Conservation (phyloP, 2,113 vertebrate genomes). For the Vulpes vulpes region DNA sequence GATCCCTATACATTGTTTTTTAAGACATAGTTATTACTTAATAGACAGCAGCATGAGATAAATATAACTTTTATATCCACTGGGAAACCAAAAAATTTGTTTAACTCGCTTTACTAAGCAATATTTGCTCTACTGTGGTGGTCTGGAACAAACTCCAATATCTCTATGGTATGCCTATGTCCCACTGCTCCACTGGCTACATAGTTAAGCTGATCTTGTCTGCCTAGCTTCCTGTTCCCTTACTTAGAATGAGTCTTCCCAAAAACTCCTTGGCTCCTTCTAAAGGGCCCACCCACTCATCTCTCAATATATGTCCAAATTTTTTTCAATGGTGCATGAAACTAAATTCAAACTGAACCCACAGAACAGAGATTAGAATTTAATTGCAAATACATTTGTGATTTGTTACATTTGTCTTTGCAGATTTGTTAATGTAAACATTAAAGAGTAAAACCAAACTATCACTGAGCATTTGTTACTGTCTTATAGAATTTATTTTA, state of each 20-base stretch:
- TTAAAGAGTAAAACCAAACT: not conserved
- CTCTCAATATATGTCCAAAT: not conserved
- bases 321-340: not conserved
- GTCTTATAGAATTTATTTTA: constrained; percentile 10
- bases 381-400: not conserved
- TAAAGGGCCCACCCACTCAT: not conserved
- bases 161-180: not conserved
- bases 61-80: not conserved
- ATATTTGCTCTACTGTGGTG: not conserved
- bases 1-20: not conserved
- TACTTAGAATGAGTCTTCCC: constrained; percentile 1
- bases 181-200: not conserved
- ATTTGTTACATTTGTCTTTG: not conserved
- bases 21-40: not conserved
- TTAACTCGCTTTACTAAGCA: not conserved
- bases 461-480: not conserved
- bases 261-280: constrained; percentile 24
- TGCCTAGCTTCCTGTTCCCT: constrained; percentile 50
- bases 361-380: not conserved
- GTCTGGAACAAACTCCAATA: not conserved
- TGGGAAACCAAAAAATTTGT: not conserved
- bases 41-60: not conserved
- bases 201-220: constrained; percentile 20
- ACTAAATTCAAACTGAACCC: not conserved
- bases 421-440: constrained; percentile 13